Conservation (phyloP, 2,113 vertebrate genomes). For the Athene noctua region DNA sequence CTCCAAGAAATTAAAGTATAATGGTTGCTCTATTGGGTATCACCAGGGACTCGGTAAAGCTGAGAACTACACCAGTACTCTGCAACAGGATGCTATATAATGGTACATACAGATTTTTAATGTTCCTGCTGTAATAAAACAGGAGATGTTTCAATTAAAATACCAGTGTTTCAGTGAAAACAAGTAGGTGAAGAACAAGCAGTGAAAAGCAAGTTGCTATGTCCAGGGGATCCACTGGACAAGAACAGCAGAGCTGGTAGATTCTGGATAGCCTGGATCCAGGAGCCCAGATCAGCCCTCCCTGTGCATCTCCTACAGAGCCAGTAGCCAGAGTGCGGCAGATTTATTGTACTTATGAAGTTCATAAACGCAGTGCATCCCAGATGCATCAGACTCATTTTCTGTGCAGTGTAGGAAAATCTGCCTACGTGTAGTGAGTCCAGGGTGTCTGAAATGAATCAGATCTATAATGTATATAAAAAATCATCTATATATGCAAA, state of each 20-base stretch:
- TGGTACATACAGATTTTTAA: background rate
- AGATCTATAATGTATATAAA: background rate
- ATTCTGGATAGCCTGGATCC: background rate
- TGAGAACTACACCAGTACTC: background rate
- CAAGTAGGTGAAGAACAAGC: background rate
- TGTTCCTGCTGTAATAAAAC: background rate
- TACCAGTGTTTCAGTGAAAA: background rate
- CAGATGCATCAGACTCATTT: constrained; percentile 7
- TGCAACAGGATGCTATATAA: background rate
- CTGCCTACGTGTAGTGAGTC: background rate
- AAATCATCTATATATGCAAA: background rate
- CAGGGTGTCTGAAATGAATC: constrained; percentile 40
- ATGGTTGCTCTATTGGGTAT: background rate
- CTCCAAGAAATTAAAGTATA: background rate
- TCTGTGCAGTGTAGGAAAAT: constrained; percentile 10
- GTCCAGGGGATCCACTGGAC: background rate
- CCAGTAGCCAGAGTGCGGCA: background rate
- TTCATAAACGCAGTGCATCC: background rate
- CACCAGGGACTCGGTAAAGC: background rate
- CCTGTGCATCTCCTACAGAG: background rate
- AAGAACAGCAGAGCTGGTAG: background rate
- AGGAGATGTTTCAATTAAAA: background rate
- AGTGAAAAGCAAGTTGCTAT: background rate
- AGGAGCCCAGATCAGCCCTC: background rate
- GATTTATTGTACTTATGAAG: background rate